Base-by-base conservation (phyloP, 2,113 vertebrate species). In the Lepidothrix coronata region DNA sequence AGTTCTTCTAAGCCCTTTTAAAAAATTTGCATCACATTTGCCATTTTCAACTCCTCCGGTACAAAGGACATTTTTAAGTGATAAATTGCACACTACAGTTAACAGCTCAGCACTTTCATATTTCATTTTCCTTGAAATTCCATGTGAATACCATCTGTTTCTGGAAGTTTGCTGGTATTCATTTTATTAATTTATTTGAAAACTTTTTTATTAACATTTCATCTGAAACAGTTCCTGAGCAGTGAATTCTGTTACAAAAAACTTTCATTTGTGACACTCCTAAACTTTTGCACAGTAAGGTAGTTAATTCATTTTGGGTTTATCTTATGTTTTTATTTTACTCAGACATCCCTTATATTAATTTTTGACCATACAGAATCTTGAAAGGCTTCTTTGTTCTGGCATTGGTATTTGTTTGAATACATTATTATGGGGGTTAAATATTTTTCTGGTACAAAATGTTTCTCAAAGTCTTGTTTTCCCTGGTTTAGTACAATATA, bases 71-170 rank as follows among this genome's bases (percentile, higher is more conserved):
- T 93, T 80, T 86, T 86, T 74, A 87, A 93, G 67, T 81, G 37
- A 91, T 74, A 84, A 91, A 94, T 89, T 70, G n/a, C 55, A 89
- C 5, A 4, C 21, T 62, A 37, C 19, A 81, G 85, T 81, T 93
- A 93, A 94, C 59, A 91, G 72, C 57, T 94, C 77, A 91, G 85
- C 91, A 74, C 24, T 70, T 95, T 65, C 33, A 39, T 73, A 80
- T 84, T 86, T 87, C 41, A 73, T 93, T 87, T 86, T 74, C 14
- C 28, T 86, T 73, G 73, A 35, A 87, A 84, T 12, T 80, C 8
- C 33, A 9, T 49, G 27, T 68, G 80, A 83, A 76, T 93, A 44
- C 33, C 68, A 77, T 86, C 80, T 93, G 76, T 71, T 91, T 86
- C 68, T 77, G 46, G 10, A 94, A 91, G 16, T 93, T 86, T 86